Base-by-base conservation (phyloP, 2,888 invertebrate genomes). In the Physocephala rufipes region DNA sequence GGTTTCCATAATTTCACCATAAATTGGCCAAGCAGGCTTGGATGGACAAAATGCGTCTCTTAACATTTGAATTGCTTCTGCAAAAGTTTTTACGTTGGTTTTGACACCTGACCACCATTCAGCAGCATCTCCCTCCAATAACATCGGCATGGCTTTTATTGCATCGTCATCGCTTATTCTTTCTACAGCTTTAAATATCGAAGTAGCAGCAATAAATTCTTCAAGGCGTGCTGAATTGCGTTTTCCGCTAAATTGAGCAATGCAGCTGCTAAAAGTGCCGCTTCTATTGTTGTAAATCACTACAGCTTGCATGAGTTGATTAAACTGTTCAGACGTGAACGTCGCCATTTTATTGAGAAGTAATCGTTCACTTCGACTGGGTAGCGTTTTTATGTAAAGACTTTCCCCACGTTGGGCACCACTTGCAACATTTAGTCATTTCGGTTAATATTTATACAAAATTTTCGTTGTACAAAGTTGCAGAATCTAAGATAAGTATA, bases 181-280 rank as follows among this genome's bases (percentile, higher is more conserved):
- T 65, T 53, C 16, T 49, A 36, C 21, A 2, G 26, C 36, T 16
- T 2, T 30, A 30, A 28, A 30, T 19, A 28, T 24, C 2, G 64
- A 26, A 47, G 21, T 43, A n/a, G 16, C 62, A 24, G 36, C 62
- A 2, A 21, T 45, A n/a, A 28, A 21, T 43, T 43, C 49, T 61
- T 66, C 28, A 5, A 28, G 47, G 45, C 21, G 45, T 28, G 53
- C 45, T 30, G 61, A 53, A 61, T 67, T 58, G 15, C 67, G 55
- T 49, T 64, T 55, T 4, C 71, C 71, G 9, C 21, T 65, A 61
- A 26, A 69, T 16, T 66, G 72, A 7, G 66, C 62, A 26, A 61
- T 66, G 30, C 71, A 72, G 2, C 19, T 58, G 16, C 58, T 72
- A 30, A 69, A 70, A 13, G 72, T 5, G 7, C 70, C 70, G 30